Evolutionary conservation across 2,113 vertebrate genomes (phyloP), one percentile per base, ranked within the genome.

Genomic region (Oreochromis spilurus): DNA sequence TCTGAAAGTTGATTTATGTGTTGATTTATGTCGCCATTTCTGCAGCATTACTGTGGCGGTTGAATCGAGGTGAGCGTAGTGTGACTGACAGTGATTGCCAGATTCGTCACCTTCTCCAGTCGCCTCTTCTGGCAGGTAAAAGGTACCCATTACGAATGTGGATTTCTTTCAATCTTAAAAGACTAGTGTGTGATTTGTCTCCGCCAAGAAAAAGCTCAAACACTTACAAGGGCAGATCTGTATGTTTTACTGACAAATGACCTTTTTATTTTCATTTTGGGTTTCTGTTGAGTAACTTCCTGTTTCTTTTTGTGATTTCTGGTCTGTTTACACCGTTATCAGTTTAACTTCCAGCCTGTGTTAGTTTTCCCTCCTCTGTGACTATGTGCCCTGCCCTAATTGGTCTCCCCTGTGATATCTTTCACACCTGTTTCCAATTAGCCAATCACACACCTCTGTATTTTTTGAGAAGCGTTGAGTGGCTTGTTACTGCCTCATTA

Each of bases 1-100:
- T 89, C 88, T 82, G 86, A 83, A 16, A 9, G 53, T 36, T 90
- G 85, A 94, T 89, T 90, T 84, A 88, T 91, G 87, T 53, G 78
- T 38, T 52, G 70, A 21, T 26, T 52, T 53, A n/a, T 65, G 34
- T 65, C 9, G 2, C 31, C 57, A 62, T 21, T 50, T 3, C 50
- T 1, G 45, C 72, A 1, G 43, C 79, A 57, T 87, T 75, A 43
- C 82, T 13, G 31, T 19, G 50, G 60, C 16, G 2, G 54, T 55
- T 58, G 67, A 36, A 84, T 79, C n/a, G 24, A 90, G 83, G 21
- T 7, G 43, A 84, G n/a, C 2, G 2, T 26, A 29, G 40, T 72
- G 84, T 91, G 75, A 85, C 78, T 88, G 90, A 85, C 90, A 81
- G 72, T 45, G 82, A 89, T 24, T 50, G 65, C 52, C 19, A 58